These are phyloP conservation scores for Temnopleurus reevesii DNA, from an alignment of 53 echinoderm and acorn worm genomes.

Conservation along the genomic window DNA sequence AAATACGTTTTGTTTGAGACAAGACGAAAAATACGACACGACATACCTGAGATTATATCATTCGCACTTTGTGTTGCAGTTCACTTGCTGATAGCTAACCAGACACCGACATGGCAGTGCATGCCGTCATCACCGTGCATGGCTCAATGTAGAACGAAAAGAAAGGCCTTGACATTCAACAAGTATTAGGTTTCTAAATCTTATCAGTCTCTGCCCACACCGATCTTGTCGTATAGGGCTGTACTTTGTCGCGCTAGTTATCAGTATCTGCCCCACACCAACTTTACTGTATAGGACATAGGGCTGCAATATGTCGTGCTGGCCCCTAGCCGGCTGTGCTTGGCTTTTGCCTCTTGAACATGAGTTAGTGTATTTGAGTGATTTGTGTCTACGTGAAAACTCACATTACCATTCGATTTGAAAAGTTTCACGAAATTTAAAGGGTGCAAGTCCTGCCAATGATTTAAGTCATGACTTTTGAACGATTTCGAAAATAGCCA, in stretches of 20 bases:
- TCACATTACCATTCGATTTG: too few species aligned
- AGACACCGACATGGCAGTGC: not conserved
- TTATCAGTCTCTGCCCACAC: conserved; percentile 22
- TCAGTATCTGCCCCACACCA: too few species aligned
- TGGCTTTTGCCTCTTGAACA: too few species aligned
- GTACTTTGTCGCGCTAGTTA: not conserved
- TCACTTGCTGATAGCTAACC: not conserved
- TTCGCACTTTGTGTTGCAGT: not conserved
- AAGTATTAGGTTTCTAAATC: conserved; percentile 53
- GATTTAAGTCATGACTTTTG: too few species aligned
- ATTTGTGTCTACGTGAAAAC: too few species aligned
- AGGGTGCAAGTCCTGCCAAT: too few species aligned
- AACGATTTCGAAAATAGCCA: too few species aligned
- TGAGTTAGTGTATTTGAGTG: not conserved
- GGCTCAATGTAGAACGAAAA: not conserved
- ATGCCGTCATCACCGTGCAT: conserved; percentile 5
- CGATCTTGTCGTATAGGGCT: conserved; percentile 17
- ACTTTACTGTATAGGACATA: too few species aligned
- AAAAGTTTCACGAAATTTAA: too few species aligned
- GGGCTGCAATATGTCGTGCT: too few species aligned
- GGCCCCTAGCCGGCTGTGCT: too few species aligned
- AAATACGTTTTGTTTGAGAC: too few species aligned
- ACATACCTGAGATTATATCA: not conserved
- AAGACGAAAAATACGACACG: not conserved
- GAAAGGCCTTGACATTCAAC: conserved; percentile 47